Percentiles rank a stretch among this genome's conserved stretches.
phyloP scores from a whole-genome alignment of 2,797 vertebrate species.

The Chaetodon trifasciatus region DNA sequence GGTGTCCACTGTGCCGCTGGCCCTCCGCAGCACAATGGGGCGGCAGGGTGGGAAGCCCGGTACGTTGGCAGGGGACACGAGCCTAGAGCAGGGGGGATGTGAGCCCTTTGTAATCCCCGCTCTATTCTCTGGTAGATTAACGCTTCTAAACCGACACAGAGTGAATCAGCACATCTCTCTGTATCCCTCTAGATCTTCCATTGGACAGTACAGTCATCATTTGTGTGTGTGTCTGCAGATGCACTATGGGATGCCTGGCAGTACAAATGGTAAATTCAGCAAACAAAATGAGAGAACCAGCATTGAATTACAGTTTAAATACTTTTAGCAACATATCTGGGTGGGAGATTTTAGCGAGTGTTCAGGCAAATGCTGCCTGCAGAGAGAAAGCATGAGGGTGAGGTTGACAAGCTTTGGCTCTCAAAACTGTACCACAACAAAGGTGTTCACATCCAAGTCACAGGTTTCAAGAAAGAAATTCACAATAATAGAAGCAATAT shows the following conservation, averaged over 20 bases:
- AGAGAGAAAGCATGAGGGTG: neutral
- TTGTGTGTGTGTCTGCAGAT: conserved; percentile 32
- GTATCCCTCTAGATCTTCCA: conserved; percentile 73
- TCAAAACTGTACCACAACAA: neutral
- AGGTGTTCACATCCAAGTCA: neutral
- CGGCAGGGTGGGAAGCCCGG: conserved; percentile 56
- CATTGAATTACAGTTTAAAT: conserved; percentile 3
- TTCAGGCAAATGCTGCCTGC: neutral
- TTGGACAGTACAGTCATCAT: conserved; percentile 49
- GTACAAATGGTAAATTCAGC: conserved; percentile 23
- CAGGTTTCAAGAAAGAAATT: neutral
- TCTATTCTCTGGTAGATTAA: conserved; percentile 86
- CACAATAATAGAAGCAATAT: neutral
- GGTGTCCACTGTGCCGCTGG: conserved; percentile 61
- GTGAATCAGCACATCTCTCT: conserved; percentile 88
- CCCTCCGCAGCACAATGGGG: conserved; percentile 66
- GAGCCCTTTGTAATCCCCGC: conserved; percentile 80
- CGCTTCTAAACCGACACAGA: conserved; percentile 80
- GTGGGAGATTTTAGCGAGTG: neutral
- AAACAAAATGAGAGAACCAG: conserved; percentile 1
- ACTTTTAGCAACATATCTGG: neutral
- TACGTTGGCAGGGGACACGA: conserved; percentile 58
- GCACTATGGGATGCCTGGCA: neutral
- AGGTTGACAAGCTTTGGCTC: neutral
- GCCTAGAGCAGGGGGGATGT: conserved; percentile 43